A percentile compares a stretch with the other conserved stretches of the same genome.
phyloP scores from a whole-genome alignment of 2,797 vertebrate species.

The Manis pentadactyla region DNA sequence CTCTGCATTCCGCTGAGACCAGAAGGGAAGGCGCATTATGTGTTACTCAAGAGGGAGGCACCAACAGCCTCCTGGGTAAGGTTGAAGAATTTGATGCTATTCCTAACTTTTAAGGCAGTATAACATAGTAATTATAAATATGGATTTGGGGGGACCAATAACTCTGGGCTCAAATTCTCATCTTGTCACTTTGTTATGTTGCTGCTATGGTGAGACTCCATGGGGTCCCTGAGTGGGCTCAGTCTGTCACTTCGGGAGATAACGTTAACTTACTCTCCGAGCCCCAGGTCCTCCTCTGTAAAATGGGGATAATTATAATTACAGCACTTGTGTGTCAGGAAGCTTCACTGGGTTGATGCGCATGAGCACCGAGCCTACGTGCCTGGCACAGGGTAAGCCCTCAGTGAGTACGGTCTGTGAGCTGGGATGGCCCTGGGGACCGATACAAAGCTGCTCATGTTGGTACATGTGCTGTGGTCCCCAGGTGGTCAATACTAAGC shows the following conservation, averaged over 20 bases:
- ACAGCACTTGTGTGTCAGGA: neutral
- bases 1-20: neutral
- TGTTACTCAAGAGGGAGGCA: neutral
- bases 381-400: neutral
- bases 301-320: neutral
- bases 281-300: neutral
- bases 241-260: too few species aligned
- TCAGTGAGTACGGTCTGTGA: neutral
- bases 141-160: too few species aligned
- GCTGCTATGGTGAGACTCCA: too few species aligned
- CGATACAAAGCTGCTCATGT: neutral
- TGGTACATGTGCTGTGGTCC: neutral
- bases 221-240: too few species aligned
- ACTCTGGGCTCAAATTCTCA: neutral
- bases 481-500: neutral
- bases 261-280: neutral
- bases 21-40: neutral
- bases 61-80: neutral
- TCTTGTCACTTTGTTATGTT: neutral
- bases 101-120: neutral
- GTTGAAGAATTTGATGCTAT: neutral
- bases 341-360: neutral
- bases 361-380: neutral
- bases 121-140: neutral
- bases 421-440: neutral